A percentile compares a stretch with the other conserved stretches of the same genome.
These are phyloP conservation scores for Tachina grossa DNA, from an alignment of 2,888 invertebrate species.

Conservation along the genomic window DNA sequence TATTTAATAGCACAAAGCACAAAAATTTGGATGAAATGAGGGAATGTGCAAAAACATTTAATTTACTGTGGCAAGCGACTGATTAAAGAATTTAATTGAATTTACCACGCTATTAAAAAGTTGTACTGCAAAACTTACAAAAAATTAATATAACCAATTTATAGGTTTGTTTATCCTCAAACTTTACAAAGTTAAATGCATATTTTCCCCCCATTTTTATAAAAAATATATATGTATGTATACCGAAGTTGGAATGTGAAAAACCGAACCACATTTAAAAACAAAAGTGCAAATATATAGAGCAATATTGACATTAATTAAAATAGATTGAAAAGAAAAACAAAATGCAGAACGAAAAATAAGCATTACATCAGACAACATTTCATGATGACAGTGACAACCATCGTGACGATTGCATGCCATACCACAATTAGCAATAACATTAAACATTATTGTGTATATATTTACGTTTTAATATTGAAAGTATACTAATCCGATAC, in stretches of 20 bases:
- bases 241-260: not conserved
- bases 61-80: conserved; percentile 18
- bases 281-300: conserved; percentile 56
- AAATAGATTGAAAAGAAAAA: conserved; percentile 29
- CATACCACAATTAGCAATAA: conserved; percentile 66
- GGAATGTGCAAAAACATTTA: not conserved
- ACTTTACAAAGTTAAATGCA: conserved; percentile 17
- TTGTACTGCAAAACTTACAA: not conserved
- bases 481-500: conserved; percentile 13
- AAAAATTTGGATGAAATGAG: no score
- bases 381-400: conserved; percentile 51
- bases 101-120: conserved; percentile 38
- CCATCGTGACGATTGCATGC: conserved; percentile 64
- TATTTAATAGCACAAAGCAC: no score
- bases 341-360: not conserved
- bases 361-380: conserved; percentile 19
- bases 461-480: conserved; percentile 17
- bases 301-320: conserved; percentile 67
- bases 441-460: conserved; percentile 28
- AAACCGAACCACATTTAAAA: conserved; percentile 56
- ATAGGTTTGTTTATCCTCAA: conserved; percentile 48
- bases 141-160: conserved; percentile 33
- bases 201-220: not conserved
- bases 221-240: not conserved
- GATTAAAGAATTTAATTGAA: conserved; percentile 26